phyloP scores from a whole-genome alignment of 2,797 vertebrate species.

The Urocyon cinereoargenteus region DNA sequence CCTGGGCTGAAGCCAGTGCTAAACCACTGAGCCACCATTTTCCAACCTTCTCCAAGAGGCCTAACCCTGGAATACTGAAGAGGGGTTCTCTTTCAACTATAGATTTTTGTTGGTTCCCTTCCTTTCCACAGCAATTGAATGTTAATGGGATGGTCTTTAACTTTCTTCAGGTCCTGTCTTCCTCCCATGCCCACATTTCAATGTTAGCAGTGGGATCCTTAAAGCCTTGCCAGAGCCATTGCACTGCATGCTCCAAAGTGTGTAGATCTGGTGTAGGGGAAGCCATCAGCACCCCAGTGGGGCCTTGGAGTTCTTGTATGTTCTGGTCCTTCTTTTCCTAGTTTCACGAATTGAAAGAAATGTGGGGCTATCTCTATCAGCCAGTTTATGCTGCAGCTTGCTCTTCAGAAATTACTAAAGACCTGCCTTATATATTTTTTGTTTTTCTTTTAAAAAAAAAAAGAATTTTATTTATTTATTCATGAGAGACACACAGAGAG shows the following conservation, averaged over 20 bases:
- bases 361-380: background rate
- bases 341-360: background rate
- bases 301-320: background rate
- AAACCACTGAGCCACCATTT: background rate
- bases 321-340: background rate
- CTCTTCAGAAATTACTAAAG: background rate
- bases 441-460: background rate
- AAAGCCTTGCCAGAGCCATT: background rate
- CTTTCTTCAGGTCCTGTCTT: background rate
- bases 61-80: background rate
- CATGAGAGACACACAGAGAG: no score
- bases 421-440: background rate
- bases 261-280: background rate
- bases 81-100: background rate
- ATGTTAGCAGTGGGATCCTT: no score
- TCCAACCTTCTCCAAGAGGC: background rate
- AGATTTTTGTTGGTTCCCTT: background rate
- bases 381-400: background rate
- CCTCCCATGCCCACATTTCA: background rate
- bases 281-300: rapidly evolving
- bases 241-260: rapidly evolving
- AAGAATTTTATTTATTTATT: no score
- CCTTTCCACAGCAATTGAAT: background rate
- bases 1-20: no score
- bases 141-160: background rate